Base-by-base conservation (phyloP, 37 sponge, comb jelly and placozoan species). In the Spongilla lacustris region DNA sequence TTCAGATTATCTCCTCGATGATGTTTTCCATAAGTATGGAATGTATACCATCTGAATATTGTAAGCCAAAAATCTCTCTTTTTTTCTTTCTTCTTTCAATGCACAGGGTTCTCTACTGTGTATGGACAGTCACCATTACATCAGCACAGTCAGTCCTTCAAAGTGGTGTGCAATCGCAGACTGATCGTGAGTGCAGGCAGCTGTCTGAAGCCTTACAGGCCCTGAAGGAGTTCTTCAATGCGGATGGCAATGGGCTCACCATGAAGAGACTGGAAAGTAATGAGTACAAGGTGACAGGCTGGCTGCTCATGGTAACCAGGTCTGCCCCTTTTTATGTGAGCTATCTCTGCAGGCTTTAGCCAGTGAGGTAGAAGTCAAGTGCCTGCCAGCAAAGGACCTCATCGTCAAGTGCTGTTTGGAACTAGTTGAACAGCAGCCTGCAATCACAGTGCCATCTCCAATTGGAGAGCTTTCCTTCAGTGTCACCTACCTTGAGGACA, bases 231-330 rank as follows among this genome's bases (percentile, higher is more conserved):
- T 89, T 86, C 81, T 93, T 87, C 84, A 27, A 93, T 49, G 72
- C 67, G 2, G 90, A 36, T 23, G 93, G 93, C 9, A 48, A 83
- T 35, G 93, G 93, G 32, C 73, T 93, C 73, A 29, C 41, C 9
- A 35, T 33, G 1, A 67, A 35, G 22, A 37, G 36, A 0, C 50
- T 93, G 71, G 69, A 86, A 24, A 76, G 50, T 14, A 75, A 83
- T 0, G 31, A 48, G 17, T 93, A 85, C 66, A 66, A 31, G 78
- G 92, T 87, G 24, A 49, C 34, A 8, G 24, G n/a, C n/a, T n/a
- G n/a, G n/a, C n/a, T n/a, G n/a, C n/a, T n/a, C n/a, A n/a, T n/a
- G n/a, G n/a, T n/a, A n/a, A n/a, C n/a, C n/a, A n/a, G n/a, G n/a
- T n/a, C n/a, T n/a, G n/a, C n/a, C n/a, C n/a, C n/a, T n/a, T 58